Evolutionary conservation across 2,797 vertebrate species (phyloP).

Genomic region (Bothrops alternatus): DNA sequence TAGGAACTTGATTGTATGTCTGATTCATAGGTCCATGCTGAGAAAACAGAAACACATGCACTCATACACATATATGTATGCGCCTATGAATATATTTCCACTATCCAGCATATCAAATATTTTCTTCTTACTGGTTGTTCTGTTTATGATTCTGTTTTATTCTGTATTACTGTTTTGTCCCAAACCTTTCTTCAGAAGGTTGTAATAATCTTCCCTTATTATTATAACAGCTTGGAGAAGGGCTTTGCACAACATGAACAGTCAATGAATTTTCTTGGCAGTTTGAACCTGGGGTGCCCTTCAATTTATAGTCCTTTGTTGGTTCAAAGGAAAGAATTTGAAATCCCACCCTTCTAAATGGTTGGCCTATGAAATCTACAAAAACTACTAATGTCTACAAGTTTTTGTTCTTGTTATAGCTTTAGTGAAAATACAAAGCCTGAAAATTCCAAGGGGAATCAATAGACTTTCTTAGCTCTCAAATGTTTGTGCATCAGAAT

Average conservation of each 20-base stretch:
- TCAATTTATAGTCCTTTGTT: slow-evolving; percentile 44
- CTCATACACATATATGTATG: neutral
- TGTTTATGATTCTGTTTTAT: slow-evolving; percentile 32
- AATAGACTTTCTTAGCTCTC: neutral
- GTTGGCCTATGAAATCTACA: slow-evolving; percentile 36
- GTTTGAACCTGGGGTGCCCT: slow-evolving; percentile 42
- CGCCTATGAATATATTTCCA: neutral
- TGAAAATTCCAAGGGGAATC: neutral
- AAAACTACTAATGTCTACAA: slow-evolving; percentile 19
- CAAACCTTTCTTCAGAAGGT: slow-evolving; percentile 37
- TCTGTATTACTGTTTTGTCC: slow-evolving; percentile 34
- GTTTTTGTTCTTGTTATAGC: slow-evolving; percentile 34
- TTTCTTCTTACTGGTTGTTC: slow-evolving; percentile 16
- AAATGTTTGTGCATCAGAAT: accelerated
- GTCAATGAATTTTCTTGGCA: slow-evolving; percentile 33
- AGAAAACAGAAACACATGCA: neutral
- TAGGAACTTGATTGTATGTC: neutral
- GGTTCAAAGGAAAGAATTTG: neutral
- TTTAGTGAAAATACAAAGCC: neutral
- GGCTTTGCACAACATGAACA: slow-evolving; percentile 44
- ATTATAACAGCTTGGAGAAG: slow-evolving; percentile 42
- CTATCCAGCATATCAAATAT: slow-evolving; percentile 22
- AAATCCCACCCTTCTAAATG: slow-evolving; percentile 30
- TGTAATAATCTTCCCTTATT: slow-evolving; percentile 38
- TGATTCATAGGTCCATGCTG: neutral